Percentiles rank a stretch among this genome's conserved stretches.
Conservation (phyloP, 1,140 invertebrate species). For the Bombyx mori region ASM3026992v2 NC_085128.1:6266501-6267000, state of each 20-base stretch:
- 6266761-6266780: too few relatives aligned
- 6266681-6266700: too few relatives aligned
- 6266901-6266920: conserved; percentile 7
- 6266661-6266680: too few relatives aligned
- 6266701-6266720: too few relatives aligned
- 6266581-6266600: conserved; percentile 23
- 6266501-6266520: neutral
- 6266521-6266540: conserved; percentile 10
- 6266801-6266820: too few relatives aligned
- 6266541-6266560: conserved; percentile 35
- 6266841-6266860: conserved; percentile 10
- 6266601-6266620: too few relatives aligned
- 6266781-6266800: too few relatives aligned
- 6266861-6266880: conserved; percentile 29
- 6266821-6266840: too few relatives aligned
- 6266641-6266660: too few relatives aligned
- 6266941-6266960: conserved; percentile 1
- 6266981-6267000: conserved; percentile 5
- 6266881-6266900: conserved; percentile 7
- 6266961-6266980: neutral
- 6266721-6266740: too few relatives aligned
- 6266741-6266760: too few relatives aligned
- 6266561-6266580: conserved; percentile 43
- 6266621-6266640: too few relatives aligned
- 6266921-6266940: conserved; percentile 7